Percentiles rank a stretch among this genome's conserved stretches.
Conservation (phyloP, 2,797 vertebrate species). For the Oreochromis mossambicus region DNA sequence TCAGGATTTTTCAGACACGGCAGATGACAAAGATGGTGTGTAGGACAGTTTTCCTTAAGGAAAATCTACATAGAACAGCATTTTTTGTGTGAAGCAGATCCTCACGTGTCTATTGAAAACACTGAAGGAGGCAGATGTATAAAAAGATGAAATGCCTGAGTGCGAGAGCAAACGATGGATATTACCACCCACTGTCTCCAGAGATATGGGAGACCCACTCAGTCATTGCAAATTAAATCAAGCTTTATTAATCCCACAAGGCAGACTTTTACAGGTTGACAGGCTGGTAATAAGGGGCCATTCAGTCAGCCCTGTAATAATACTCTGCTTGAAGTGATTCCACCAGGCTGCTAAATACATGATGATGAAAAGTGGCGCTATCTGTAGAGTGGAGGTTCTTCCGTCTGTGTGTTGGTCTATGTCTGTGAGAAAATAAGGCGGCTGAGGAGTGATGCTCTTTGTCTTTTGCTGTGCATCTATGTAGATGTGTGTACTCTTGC, state of each 20-base stretch:
- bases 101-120: background rate
- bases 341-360: constrained; percentile 22
- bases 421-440: background rate
- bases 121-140: background rate
- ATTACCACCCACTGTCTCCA: constrained; percentile 2
- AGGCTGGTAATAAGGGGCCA: constrained; percentile 32
- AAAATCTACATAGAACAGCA: background rate
- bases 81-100: background rate
- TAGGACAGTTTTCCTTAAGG: background rate
- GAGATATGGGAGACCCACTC: constrained; percentile 23
- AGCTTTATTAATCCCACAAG: constrained; percentile 63
- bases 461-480: background rate
- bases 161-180: constrained; percentile 6
- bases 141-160: background rate
- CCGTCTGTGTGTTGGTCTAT: background rate
- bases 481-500: background rate
- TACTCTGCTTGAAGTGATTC: constrained; percentile 23
- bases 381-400: background rate
- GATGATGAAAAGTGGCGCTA: constrained; percentile 12
- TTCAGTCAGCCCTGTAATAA: constrained; percentile 41
- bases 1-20: background rate
- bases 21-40: background rate
- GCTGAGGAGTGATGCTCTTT: background rate
- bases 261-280: constrained; percentile 41
- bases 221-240: constrained; percentile 65